These are phyloP conservation scores for Apotomis betuletana DNA, from an alignment of 2,888 invertebrate species.

Conservation along the genomic window DNA sequence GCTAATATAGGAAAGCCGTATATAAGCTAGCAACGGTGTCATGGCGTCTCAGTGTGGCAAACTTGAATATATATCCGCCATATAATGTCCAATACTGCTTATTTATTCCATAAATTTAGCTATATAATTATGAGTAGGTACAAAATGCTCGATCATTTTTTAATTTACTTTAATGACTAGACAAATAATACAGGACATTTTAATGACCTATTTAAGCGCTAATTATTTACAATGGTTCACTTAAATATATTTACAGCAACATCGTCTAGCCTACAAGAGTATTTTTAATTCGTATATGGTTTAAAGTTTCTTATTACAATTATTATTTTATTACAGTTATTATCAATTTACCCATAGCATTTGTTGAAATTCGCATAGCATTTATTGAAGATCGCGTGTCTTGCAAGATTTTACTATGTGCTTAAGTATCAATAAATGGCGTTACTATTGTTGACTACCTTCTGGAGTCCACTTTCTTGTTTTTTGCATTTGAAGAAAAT, in stretches of 20 bases:
- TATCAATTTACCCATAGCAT: too few relatives aligned
- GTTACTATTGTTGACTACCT: too few relatives aligned
- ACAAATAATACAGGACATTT: slow-evolving; percentile 25
- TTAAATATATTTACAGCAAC: slow-evolving; percentile 35
- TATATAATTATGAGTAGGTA: slow-evolving; percentile 17
- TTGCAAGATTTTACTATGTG: too few relatives aligned
- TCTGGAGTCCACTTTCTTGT: too few relatives aligned
- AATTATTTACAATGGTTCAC: slow-evolving; percentile 32
- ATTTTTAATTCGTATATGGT: slow-evolving; percentile 26
- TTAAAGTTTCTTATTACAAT: neutral
- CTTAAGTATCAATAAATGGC: too few relatives aligned
- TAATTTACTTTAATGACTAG: slow-evolving; percentile 36
- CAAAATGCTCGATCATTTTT: slow-evolving; percentile 20
- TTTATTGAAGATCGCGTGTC: too few relatives aligned
- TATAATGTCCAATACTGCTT: neutral
- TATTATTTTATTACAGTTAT: too few relatives aligned
- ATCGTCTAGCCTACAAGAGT: slow-evolving; percentile 38
- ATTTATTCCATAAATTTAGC: neutral
- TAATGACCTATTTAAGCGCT: slow-evolving; percentile 13
- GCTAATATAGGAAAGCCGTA: too few relatives aligned
- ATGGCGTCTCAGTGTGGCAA: too few relatives aligned
- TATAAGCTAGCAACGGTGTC: too few relatives aligned
- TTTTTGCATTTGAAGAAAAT: too few relatives aligned
- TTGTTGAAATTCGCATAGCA: too few relatives aligned
- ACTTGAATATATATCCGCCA: neutral